phyloP scores from a whole-genome alignment of 2,797 vertebrate species.

The Betta splendens region DNA sequence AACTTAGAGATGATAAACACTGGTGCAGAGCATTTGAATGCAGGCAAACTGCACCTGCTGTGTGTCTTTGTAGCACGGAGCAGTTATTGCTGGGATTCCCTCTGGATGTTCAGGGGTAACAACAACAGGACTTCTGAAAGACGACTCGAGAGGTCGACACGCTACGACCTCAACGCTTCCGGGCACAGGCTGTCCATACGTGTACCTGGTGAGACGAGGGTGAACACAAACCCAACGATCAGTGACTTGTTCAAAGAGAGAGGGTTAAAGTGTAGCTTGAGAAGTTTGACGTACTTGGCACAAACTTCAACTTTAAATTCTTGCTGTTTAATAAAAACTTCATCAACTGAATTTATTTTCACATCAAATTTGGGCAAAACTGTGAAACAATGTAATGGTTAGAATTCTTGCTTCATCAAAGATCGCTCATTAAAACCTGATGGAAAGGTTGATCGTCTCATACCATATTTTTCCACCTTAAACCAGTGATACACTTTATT shows the following conservation, averaged over 20 bases:
- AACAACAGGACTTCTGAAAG: fast-evolving
- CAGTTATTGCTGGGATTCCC: fast-evolving
- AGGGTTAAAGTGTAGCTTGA: neutral
- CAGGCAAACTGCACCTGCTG: no score
- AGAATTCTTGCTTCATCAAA: no score
- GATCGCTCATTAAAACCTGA: no score
- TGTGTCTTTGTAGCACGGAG: constrained; percentile 36
- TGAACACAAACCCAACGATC: no score
- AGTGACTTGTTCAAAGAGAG: neutral
- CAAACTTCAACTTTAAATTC: constrained; percentile 53
- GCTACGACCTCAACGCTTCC: constrained; percentile 34
- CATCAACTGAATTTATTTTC: constrained; percentile 14
- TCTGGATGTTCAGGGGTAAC: fast-evolving
- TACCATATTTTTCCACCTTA: constrained; percentile 82
- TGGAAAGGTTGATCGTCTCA: constrained; percentile 21
- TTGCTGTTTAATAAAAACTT: constrained; percentile 38
- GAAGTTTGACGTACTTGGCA: constrained; percentile 58
- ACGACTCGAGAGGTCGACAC: constrained; percentile 4
- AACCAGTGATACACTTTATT: constrained; percentile 48
- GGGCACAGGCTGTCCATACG: constrained; percentile 68
- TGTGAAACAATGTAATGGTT: no score
- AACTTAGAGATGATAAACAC: no score
- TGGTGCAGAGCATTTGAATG: no score
- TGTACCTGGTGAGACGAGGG: constrained; percentile 69
- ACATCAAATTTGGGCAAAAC: constrained; percentile 74